Base-by-base conservation (phyloP, 92 coral and sea anemone species). In the Epizoanthus stellaris region DNA sequence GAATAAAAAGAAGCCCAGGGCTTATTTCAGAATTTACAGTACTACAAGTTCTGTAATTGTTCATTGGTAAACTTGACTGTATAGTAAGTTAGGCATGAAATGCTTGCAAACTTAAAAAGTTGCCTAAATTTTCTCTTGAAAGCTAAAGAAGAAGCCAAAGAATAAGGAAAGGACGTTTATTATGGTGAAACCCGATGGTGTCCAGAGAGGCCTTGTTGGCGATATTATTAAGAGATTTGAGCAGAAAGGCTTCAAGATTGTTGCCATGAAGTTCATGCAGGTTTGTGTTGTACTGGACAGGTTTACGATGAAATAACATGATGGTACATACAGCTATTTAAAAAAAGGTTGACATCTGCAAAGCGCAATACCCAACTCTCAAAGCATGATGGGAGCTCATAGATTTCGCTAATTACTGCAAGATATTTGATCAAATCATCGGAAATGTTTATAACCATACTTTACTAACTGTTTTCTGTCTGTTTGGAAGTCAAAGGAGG, bases 171-270 rank as follows among this genome's bases (percentile, higher is more conserved):
- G 94, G 71, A 95, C 98, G 14, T 95, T 95, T 76, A 94, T 95
- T 38, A 95, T 95, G 98, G 95, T 95, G 7, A 95, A 95, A 70
- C 98, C 98, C 21, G 98, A 95, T 85, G 98, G 98, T 21, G 98
- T 95, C 64, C 98, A 95, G 66, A 82, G 98, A 56, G 95, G 98
- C 4, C 91, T 95, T 20, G 89, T 94, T 70, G 98, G 98, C 39
- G 98, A 95, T 39, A 94, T 95, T 75, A 92, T 95, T 76, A 94
- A 94, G 86, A 87, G 98, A 65, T 95, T 95, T 94, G 98, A 95
- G 73, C 98, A 94, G 74, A 95, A 94, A 75, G 98, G 98, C 39
- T 95, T 95, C 88, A 94, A 94, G 79, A 87, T 95, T 64, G 98
- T 95, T 19, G 98, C 98, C 14, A 85, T 95, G 92, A 94, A 94